phyloP scores from a whole-genome alignment of 2,888 invertebrate species.

The Prosopocoilus inquinatus region DNA sequence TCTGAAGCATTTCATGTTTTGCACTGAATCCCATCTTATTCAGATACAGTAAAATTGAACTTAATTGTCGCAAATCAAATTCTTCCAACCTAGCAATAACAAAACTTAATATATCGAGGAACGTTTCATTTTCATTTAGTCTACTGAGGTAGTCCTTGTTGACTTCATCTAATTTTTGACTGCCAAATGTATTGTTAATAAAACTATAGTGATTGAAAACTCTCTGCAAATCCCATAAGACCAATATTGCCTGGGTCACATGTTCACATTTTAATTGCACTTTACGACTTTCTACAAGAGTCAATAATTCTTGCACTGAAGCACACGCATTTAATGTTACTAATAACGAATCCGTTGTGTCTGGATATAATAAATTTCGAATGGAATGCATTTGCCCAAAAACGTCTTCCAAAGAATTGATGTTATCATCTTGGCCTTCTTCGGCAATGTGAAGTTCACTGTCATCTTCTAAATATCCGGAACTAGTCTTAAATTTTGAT shows the following conservation, averaged over 20 bases:
- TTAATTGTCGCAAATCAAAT: constrained; percentile 47
- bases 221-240: constrained; percentile 47
- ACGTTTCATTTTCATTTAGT: constrained; percentile 38
- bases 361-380: constrained; percentile 32
- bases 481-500: too few relatives aligned
- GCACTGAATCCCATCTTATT: constrained; percentile 50
- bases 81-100: constrained; percentile 38
- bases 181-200: constrained; percentile 16
- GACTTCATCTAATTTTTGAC: constrained; percentile 15
- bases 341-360: constrained; percentile 37
- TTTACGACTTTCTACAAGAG: constrained; percentile 37
- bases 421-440: too few relatives aligned
- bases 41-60: constrained; percentile 52
- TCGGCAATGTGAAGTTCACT: too few relatives aligned
- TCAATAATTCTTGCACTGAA: constrained; percentile 46
- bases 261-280: constrained; percentile 29
- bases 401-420: too few relatives aligned
- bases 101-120: constrained; percentile 35
- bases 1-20: constrained; percentile 40
- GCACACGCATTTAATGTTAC: constrained; percentile 39
- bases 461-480: too few relatives aligned
- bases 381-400: too few relatives aligned
- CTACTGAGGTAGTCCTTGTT: constrained; percentile 37
- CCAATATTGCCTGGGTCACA: constrained; percentile 41
- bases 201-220: constrained; percentile 40